Base-by-base conservation (phyloP, 2,888 invertebrate genomes). In the Drosophila eohydei region DNA sequence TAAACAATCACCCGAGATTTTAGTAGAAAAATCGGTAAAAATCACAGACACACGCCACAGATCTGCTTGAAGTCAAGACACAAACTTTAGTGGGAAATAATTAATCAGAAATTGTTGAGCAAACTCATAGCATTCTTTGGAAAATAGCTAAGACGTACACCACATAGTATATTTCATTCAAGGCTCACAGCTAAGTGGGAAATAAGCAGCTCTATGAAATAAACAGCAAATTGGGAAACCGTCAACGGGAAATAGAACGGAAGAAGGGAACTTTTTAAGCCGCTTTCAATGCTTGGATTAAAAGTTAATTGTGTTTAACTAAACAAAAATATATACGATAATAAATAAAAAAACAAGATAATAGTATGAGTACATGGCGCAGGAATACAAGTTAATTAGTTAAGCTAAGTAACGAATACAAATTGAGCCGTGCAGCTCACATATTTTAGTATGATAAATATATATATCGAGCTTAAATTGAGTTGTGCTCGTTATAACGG, bases 401-500 rank as follows among this genome's bases (percentile, higher is more conserved):
- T 0, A 11, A 1, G n/a, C 40, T 40, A 2, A 26, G 14, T 26
- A 12, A 11, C 6, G 12, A 9, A 26, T 38, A 52, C 38, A 54
- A 38, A 40, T 54, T n/a, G 28, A 54, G n/a, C 7, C 7, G 4
- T 7, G 38, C 26, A 26, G n/a, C 7, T 28, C 40, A 54, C n/a
- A 38, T 11, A 54, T 40, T 40, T 30, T 3, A 30, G 9, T 40
- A 16, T 40, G 12, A 40, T 40, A 40, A 54, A 9, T 28, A 40
- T 11, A n/a, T 32, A 32, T 43, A 14, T 56, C 21, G 21, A 16
- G 38, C 34, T 21, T 54, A 41, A 73, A 70, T 73, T 65, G 59
- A 77, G 77, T 40, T 66, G 41, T 48, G 56, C 55, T 76, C 64
- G 41, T 76, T 69, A 76, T 69, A 76, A 73, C 73, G 76, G 76